These are phyloP conservation scores for Lasioglossum calceatum DNA, from an alignment of 2,888 invertebrate species.

Conservation along the genomic window DNA sequence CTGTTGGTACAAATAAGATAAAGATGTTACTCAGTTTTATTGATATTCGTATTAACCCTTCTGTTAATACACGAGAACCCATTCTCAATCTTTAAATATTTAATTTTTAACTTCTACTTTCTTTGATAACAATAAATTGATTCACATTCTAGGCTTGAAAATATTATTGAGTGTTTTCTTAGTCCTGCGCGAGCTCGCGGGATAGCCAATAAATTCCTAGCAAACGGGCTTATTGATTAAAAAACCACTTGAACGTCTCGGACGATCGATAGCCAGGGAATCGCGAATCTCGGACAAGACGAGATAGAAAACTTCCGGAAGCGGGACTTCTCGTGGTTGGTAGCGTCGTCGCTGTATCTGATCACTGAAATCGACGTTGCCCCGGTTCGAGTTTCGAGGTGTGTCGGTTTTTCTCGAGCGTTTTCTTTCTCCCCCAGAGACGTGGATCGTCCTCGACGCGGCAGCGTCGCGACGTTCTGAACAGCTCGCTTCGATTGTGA, in stretches of 20 bases:
- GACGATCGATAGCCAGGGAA: neutral
- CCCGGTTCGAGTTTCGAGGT: neutral
- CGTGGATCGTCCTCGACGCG: neutral
- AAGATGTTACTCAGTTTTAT: no score
- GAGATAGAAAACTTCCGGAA: slow-evolving; percentile 24
- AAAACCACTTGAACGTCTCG: neutral
- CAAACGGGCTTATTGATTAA: neutral
- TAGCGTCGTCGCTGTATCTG: slow-evolving; percentile 16
- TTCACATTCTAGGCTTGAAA: no score
- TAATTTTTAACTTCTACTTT: no score
- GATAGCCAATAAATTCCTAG: no score
- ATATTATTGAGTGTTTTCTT: no score
- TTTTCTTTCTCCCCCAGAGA: slow-evolving; percentile 25
- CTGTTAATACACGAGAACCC: no score
- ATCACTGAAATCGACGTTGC: slow-evolving; percentile 7
- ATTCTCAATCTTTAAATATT: no score
- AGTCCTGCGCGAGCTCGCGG: neutral
- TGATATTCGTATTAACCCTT: no score
- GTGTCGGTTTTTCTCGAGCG: neutral
- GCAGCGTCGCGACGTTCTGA: neutral
- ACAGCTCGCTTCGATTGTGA: neutral
- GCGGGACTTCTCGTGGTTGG: slow-evolving; percentile 4
- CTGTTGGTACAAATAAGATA: no score
- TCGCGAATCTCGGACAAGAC: slow-evolving; percentile 10
- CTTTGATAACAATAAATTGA: no score